Evolutionary conservation across 2,888 invertebrate species (phyloP).

Genomic region (Drosophila paramelanica): DNA sequence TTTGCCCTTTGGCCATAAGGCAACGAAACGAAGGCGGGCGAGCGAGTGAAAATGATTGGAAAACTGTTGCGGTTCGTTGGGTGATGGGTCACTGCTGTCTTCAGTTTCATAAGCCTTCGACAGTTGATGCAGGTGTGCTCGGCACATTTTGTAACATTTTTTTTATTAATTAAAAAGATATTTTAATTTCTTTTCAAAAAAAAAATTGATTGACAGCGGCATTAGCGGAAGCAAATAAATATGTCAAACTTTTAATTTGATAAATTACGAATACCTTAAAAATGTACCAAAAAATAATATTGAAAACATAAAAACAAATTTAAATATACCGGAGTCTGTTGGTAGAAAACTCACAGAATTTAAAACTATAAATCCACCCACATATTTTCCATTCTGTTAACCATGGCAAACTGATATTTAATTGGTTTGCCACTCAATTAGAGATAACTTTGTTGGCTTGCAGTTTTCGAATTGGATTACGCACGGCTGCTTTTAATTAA

Average conservation of each 20-base stretch:
- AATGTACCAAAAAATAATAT: too few species aligned
- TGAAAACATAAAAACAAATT: too few species aligned
- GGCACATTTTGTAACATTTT: slow-evolving; percentile 1
- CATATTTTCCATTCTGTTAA: not conserved
- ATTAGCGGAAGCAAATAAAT: slow-evolving; percentile 1
- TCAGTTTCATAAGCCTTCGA: slow-evolving; percentile 6
- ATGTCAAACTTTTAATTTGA: slow-evolving; percentile 20
- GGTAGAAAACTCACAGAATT: not conserved
- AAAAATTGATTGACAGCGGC: slow-evolving; percentile 42
- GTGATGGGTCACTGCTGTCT: slow-evolving; percentile 4
- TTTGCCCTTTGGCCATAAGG: not conserved
- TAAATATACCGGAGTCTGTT: too few species aligned
- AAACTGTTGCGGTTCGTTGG: slow-evolving; percentile 26
- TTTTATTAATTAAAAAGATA: slow-evolving; percentile 41
- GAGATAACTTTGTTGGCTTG: slow-evolving; percentile 26
- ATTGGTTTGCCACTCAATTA: slow-evolving; percentile 10
- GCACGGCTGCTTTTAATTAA: slow-evolving; percentile 8
- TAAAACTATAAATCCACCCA: not conserved
- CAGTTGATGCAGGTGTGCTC: slow-evolving; percentile 31
- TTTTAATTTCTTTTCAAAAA: slow-evolving; percentile 11
- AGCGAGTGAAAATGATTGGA: slow-evolving; percentile 15
- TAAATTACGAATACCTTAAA: slow-evolving; percentile 5
- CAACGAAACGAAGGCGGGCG: not conserved
- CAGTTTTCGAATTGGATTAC: slow-evolving; percentile 11
- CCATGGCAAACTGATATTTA: not conserved